Conservation (phyloP, 2,113 vertebrate genomes). For the Sterna hirundo region DNA sequence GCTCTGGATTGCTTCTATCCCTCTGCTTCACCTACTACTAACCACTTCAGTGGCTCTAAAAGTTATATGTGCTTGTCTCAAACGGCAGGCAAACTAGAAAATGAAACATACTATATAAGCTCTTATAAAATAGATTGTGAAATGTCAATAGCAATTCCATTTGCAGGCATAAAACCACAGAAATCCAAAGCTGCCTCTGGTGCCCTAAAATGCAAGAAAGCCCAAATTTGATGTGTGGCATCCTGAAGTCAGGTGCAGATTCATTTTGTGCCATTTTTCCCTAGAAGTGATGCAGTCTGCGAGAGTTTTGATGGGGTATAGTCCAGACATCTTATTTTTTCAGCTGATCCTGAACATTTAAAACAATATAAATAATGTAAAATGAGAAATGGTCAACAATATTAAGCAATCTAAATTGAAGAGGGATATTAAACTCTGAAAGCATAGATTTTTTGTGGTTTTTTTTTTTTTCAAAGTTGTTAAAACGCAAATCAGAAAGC, state of each 20-base stretch:
- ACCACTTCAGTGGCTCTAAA: background rate
- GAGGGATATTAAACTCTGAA: background rate
- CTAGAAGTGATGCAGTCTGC: background rate
- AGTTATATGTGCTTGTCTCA: background rate
- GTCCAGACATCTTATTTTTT: constrained; percentile 6
- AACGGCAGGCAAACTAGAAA: background rate
- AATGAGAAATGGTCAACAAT: background rate
- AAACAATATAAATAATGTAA: background rate
- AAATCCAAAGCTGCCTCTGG: background rate
- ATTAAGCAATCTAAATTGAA: background rate
- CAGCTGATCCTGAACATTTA: background rate
- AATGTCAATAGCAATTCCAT: background rate
- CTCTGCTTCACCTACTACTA: background rate
- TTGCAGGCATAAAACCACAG: background rate
- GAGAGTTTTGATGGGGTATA: background rate
- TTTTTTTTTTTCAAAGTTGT: background rate
- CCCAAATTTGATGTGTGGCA: background rate
- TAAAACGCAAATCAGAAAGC: background rate
- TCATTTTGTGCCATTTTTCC: background rate
- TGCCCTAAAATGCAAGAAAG: background rate
- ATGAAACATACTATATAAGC: background rate
- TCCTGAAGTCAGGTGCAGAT: background rate
- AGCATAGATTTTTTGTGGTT: background rate
- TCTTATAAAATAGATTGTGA: background rate
- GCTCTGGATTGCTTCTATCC: background rate